A percentile compares a stretch with the other conserved stretches of the same genome.
These are phyloP conservation scores for Hystrix brachyura DNA, from an alignment of 2,113 vertebrate species.

Conservation along the genomic window DNA sequence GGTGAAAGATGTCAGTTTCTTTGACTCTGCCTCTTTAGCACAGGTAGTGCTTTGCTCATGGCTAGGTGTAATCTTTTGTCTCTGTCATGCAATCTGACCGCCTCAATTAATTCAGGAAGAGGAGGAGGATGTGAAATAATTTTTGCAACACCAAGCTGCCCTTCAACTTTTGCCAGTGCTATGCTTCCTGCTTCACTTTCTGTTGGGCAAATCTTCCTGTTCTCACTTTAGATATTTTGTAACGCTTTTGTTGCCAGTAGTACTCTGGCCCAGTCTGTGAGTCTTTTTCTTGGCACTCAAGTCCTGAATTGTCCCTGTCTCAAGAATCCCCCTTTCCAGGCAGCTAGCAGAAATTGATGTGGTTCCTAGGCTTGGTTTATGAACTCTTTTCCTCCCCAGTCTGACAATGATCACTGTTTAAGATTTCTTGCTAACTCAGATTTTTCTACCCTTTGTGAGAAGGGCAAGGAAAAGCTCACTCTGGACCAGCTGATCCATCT, in stretches of 20 bases:
- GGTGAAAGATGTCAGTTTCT: neutral
- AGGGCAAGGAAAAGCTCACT: neutral
- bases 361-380: neutral
- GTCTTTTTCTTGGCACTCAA: neutral
- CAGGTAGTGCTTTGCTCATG: neutral
- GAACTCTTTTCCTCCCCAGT: neutral
- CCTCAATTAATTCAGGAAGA: neutral
- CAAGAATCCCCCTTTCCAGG: neutral
- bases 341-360: neutral
- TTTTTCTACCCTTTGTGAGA: neutral
- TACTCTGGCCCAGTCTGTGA: neutral
- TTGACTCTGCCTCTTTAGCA: neutral
- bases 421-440: neutral
- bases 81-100: neutral
- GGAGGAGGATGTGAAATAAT: neutral
- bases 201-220: neutral
- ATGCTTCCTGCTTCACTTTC: neutral
- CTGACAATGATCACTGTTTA: neutral
- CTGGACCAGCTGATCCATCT: neutral
- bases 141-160: neutral
- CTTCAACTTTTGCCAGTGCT: neutral
- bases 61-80: neutral
- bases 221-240: neutral
- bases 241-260: neutral
- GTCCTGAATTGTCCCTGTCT: neutral